These are phyloP conservation scores for Phocides pigmalion DNA, from an alignment of 1,140 invertebrate genomes.

Conservation along the genomic window DNA sequence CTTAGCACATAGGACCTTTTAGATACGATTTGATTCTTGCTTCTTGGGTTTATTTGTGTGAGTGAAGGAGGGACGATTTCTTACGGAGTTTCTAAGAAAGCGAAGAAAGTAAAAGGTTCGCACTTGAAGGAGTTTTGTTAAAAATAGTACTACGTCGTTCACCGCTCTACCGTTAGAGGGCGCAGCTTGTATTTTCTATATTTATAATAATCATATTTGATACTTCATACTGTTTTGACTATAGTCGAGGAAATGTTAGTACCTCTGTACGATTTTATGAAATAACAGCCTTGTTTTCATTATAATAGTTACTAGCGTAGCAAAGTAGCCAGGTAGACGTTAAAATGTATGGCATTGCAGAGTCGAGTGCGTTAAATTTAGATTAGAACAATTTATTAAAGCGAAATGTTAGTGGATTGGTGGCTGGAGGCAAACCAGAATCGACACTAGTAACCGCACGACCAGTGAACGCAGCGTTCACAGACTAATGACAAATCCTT, in stretches of 20 bases:
- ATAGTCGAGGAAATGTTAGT: too few relatives aligned
- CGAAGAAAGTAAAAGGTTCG: slow-evolving; percentile 81
- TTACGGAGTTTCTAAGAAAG: slow-evolving; percentile 82
- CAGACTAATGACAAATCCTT: slow-evolving; percentile 66
- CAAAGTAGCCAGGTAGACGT: too few relatives aligned
- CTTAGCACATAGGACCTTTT: slow-evolving; percentile 47
- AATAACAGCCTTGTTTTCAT: background rate
- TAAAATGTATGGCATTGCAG: background rate
- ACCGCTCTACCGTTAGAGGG: slow-evolving; percentile 59
- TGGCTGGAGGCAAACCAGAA: slow-evolving; percentile 33
- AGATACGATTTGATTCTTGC: background rate
- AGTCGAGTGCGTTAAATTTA: background rate
- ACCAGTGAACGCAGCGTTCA: slow-evolving; percentile 45
- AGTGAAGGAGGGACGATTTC: slow-evolving; percentile 62
- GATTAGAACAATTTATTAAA: slow-evolving; percentile 19
- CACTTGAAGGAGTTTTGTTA: slow-evolving; percentile 76
- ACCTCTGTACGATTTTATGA: too few relatives aligned
- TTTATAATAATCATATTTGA: too few relatives aligned
- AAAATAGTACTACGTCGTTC: slow-evolving; percentile 71
- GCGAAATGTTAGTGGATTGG: slow-evolving; percentile 12
- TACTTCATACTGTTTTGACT: background rate
- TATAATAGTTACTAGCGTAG: background rate
- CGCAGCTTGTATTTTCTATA: slow-evolving; percentile 51
- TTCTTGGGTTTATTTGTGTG: slow-evolving; percentile 49
- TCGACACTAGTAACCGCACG: slow-evolving; percentile 54